Evolutionary conservation across 2,888 invertebrate species (phyloP), one percentile per base, ranked within the genome.

Genomic region (Ametastegia equiseti): DNA sequence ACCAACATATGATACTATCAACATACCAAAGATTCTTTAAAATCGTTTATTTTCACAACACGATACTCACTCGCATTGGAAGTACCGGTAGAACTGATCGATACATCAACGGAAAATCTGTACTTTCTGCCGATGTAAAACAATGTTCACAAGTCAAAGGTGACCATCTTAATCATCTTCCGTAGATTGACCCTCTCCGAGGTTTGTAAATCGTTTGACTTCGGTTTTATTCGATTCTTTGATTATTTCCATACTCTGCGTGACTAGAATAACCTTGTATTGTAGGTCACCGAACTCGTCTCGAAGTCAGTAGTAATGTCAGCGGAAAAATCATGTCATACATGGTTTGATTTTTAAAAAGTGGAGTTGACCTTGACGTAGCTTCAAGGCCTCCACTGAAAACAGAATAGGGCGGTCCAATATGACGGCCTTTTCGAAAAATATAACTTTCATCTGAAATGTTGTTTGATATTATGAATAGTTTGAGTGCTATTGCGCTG

Each of bases 401-500:
- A 45, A 45, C 6, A 60, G 19, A 60, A n/a, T 60, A 9, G 60
- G 60, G 19, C n/a, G 11, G 60, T 1, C 19, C 60, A 1, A n/a
- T n/a, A 60, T 60, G 19, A 60, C 60, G 60, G 60, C 60, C 60
- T 81, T 69, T 57, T 78, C 69, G 30, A 81, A 81, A 54, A 81
- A 42, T 80, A 63, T 47, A 80, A 50, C 50, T 80, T 69, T 67
- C 65, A 65, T 81, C 47, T 42, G 19, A 77, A 60, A 77, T 15
- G 5, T 50, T 15, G 7, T 50, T 50, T 4, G 15, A 15, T 50
- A 50, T 50, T 15, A 50, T 50, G 13, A 50, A 50, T 15, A 75
- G 65, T 75, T 81, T 81, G 65, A 42, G 75, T 75, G 75, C 81
- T 75, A 67, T 67, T 81, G 45, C 57, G 78, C 69, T 78, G 69